Evolutionary conservation across 2,888 invertebrate genomes (phyloP), one percentile per base, ranked within the genome.

Genomic region (Sussaba pulchella): DNA sequence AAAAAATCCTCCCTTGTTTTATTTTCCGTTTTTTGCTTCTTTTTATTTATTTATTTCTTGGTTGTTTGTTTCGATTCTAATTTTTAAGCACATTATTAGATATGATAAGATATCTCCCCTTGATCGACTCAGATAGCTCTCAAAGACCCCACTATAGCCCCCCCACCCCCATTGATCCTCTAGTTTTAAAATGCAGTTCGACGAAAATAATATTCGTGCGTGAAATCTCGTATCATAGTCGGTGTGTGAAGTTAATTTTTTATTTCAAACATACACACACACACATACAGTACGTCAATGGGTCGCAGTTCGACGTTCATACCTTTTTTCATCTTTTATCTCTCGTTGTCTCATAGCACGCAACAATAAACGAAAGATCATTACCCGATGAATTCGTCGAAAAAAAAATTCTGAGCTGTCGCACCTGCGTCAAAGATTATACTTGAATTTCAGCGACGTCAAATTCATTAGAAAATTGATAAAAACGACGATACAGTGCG

Each of bases 11-110:
- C 81, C 82, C 81, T 83, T 77, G 78, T 83, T n/a, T 69, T 74
- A 50, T 78, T 74, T 71, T 70, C 81, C 43, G 19, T 74, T 77
- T 21, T 59, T 80, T 54, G 31, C n/a, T 75, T 74, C 69, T 79
- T 57, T 74, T 59, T 41, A 36, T 47, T 78, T 70, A 45, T 74
- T 75, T 77, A 70, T 59, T 66, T 63, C 72, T 79, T 79, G 52
- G 75, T 73, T 50, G 36, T 43, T 72, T 82, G 66, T 47, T 76
- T 82, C 80, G 78, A 82, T 84, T 86, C 86, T 89, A 89, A 86
- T 81, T 85, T 86, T 85, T 86, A 89, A 91, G 90, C 89, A 86
- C 84, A 84, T 89, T 88, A 85, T 84, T 78, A 88, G 88, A 89
- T 89, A 89, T 89, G 88, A 86, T 86, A 84, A 84, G 82, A 85